These are phyloP conservation scores for Agonopterix subpropinquella DNA, from an alignment of 2,888 invertebrate species.

Conservation along the genomic window DNA sequence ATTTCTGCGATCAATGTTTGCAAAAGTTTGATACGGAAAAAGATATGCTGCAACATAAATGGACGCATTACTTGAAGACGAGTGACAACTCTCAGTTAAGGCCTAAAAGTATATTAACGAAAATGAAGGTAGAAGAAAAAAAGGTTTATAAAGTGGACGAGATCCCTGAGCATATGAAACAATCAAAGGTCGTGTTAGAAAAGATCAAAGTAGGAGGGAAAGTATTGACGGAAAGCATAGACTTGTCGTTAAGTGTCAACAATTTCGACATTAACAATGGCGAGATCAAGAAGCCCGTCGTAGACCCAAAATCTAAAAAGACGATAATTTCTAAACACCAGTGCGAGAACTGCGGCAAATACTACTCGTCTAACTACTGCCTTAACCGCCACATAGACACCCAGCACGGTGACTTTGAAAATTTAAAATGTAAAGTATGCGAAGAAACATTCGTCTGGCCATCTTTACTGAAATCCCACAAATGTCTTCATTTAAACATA, in stretches of 20 bases:
- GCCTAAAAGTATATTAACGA: slow-evolving; percentile 13
- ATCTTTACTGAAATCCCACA: slow-evolving; percentile 40
- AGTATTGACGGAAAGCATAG: slow-evolving; percentile 4
- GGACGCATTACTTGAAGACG: slow-evolving; percentile 51
- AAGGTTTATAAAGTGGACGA: slow-evolving; percentile 34
- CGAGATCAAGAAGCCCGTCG: slow-evolving; percentile 29
- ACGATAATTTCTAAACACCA: slow-evolving; percentile 46
- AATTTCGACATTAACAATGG: slow-evolving; percentile 14
- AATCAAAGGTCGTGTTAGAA: slow-evolving; percentile 39
- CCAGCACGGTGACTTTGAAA: slow-evolving; percentile 31
- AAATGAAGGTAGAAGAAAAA: slow-evolving; percentile 15
- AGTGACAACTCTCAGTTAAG: slow-evolving; percentile 34
- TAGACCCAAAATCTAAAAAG: slow-evolving; percentile 42
- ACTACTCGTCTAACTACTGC: slow-evolving; percentile 39
- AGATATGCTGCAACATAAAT: slow-evolving; percentile 57
- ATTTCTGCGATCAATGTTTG: slow-evolving; percentile 55
- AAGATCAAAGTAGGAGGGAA: slow-evolving; percentile 24
- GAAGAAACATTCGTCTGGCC: slow-evolving; percentile 59
- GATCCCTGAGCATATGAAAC: slow-evolving; percentile 37
- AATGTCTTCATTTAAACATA: slow-evolving; percentile 39
- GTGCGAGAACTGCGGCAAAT: slow-evolving; percentile 51
- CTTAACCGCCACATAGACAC: slow-evolving; percentile 45
- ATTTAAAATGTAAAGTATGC: slow-evolving; percentile 41
- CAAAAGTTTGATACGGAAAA: slow-evolving; percentile 49
- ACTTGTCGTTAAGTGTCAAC: slow-evolving; percentile 16